Percentiles rank a stretch among this genome's conserved stretches.
These are phyloP conservation scores for Xenopus laevis DNA, from an alignment of 2,113 vertebrate genomes.

Conservation along the genomic window DNA sequence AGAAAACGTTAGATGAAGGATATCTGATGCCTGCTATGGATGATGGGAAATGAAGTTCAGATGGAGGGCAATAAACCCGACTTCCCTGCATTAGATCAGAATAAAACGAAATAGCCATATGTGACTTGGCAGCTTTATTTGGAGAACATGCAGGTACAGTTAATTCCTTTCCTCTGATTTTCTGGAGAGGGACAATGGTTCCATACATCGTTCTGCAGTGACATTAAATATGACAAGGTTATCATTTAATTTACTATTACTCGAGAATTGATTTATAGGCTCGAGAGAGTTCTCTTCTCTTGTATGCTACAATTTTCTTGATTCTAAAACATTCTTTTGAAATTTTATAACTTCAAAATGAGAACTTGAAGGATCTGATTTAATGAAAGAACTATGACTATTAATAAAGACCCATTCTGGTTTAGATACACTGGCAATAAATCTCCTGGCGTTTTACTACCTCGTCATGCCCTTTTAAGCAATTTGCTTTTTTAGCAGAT, in stretches of 20 bases:
- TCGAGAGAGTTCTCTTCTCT: conserved; percentile 24
- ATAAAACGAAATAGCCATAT: conserved; percentile 7
- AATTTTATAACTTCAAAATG: conserved; percentile 34
- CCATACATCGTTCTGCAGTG: conserved; percentile 53
- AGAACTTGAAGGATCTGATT: conserved; percentile 23
- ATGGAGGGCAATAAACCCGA: background rate
- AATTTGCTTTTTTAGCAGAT: conserved; percentile 46
- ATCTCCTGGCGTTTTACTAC: conserved; percentile 37
- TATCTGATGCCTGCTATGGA: background rate
- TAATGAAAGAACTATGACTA: conserved; percentile 24
- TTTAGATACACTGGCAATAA: conserved; percentile 8
- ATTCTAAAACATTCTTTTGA: conserved; percentile 45
- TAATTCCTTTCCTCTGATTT: conserved; percentile 50
- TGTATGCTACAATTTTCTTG: conserved; percentile 44
- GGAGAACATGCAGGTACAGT: conserved; percentile 36
- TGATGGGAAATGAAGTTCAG: background rate
- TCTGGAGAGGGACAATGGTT: conserved; percentile 47
- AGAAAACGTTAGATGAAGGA: too few relatives aligned
- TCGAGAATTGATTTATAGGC: conserved; percentile 57
- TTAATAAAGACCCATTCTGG: conserved; percentile 30
- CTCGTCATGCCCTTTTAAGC: conserved; percentile 44
- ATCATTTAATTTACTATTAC: conserved; percentile 51
- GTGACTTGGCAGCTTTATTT: conserved; percentile 25
- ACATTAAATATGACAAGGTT: conserved; percentile 65
- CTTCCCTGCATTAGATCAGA: background rate